Conservation (phyloP, 2,113 vertebrate genomes). For the Proteles cristata region DNA sequence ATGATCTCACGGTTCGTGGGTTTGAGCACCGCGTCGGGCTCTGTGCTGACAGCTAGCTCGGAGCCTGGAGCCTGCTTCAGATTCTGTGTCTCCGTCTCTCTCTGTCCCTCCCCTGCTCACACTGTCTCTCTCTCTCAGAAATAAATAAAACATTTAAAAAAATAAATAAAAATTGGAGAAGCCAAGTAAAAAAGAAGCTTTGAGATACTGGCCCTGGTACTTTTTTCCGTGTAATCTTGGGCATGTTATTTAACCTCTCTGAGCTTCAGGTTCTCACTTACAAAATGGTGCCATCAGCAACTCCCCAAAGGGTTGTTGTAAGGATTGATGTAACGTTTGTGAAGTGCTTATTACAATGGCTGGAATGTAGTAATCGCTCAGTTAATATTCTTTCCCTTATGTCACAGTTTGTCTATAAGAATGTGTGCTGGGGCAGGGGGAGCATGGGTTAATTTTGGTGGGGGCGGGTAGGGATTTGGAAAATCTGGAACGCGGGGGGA, state of each 20-base stretch:
- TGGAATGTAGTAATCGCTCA: not conserved
- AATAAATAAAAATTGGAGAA: not conserved
- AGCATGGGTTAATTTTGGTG: not conserved
- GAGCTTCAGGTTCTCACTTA: not conserved
- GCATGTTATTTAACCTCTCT: not conserved
- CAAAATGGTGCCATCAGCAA: not conserved
- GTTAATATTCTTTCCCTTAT: not conserved
- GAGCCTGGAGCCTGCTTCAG: no score
- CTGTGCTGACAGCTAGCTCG: no score
- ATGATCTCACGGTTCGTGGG: no score
- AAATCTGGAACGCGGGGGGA: not conserved
- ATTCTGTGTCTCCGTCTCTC: no score
- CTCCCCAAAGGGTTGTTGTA: not conserved
- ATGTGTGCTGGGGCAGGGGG: not conserved
- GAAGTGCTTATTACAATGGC: not conserved
- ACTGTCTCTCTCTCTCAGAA: no score
- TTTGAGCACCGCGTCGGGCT: no score
- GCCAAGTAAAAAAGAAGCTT: not conserved
- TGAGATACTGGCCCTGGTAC: not conserved
- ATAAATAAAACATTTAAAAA: no score
- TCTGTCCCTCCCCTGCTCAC: no score
- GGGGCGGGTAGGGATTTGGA: not conserved
- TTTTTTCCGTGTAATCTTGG: not conserved
- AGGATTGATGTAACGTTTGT: not conserved
- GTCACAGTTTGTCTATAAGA: not conserved